Evolutionary conservation across 2,888 invertebrate species (phyloP).

Genomic region (Rhagonycha lutea): DNA sequence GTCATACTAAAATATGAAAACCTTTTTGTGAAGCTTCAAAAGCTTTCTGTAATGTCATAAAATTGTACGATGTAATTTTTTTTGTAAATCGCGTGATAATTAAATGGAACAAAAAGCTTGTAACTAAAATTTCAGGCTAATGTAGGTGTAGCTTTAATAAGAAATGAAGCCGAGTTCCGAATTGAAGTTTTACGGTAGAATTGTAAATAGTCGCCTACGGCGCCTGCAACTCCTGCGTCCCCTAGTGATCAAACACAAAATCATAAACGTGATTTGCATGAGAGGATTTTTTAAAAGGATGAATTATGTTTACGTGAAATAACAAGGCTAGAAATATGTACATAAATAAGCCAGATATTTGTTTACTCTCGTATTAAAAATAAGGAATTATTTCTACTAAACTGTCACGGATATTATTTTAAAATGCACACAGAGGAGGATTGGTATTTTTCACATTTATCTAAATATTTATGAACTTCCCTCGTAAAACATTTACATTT

Average conservation of each 20-base stretch:
- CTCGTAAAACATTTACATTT: background rate
- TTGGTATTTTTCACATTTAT: too few relatives aligned
- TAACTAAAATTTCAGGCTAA: background rate
- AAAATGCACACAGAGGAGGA: background rate
- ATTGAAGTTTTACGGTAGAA: background rate
- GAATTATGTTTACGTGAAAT: too few relatives aligned
- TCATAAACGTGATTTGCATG: too few relatives aligned
- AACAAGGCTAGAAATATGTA: too few relatives aligned
- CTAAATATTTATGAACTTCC: too few relatives aligned
- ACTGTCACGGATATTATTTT: background rate
- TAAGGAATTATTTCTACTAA: background rate
- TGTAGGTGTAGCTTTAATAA: background rate
- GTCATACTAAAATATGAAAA: background rate
- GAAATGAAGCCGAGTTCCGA: background rate
- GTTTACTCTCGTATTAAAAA: background rate
- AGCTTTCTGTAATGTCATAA: too few relatives aligned
- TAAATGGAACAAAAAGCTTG: background rate
- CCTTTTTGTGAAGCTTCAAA: background rate
- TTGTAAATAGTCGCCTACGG: background rate
- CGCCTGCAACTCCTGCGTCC: background rate
- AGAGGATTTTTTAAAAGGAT: too few relatives aligned
- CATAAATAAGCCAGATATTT: background rate
- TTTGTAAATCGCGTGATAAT: background rate
- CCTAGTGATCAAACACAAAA: too few relatives aligned
- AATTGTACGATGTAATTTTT: background rate